Evolutionary conservation across 2,113 vertebrate genomes (phyloP), one percentile per base, ranked within the genome.

Genomic region (Seriola quinqueradiata): DNA sequence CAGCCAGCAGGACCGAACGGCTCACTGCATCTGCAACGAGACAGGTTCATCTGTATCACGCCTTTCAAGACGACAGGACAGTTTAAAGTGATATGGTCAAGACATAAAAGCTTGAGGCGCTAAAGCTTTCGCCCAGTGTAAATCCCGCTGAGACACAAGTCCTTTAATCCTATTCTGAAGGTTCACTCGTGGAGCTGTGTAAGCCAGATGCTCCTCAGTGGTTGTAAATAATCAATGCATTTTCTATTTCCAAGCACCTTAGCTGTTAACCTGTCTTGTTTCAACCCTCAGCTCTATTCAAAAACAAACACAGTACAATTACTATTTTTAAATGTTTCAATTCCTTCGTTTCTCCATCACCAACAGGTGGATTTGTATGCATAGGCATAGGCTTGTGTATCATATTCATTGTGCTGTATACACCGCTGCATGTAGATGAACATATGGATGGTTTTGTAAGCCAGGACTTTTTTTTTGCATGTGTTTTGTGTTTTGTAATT

Each of bases 361-460:
- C 67, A 87, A 84, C 63, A 42, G 34, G 25, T 61, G 60, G n/a
- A 82, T 90, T 90, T 67, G 77, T 32, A 84, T 87, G 83, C 85
- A 78, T 0, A 52, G 36, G 40, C 34, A 36, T 36, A 64, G 75
- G 25, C 48, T 12, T 59, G 25, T 75, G 76, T 25, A 44, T 72
- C 46, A 59, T 68, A 70, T 66, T 6, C 55, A 77, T 34, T 32
- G 32, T 8, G 57, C 84, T 66, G 66, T 17, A 61, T 58, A 4
- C 28, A 28, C 28, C 28, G 28, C 28, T 28, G 28, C 28, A 28
- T 28, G 28, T 28, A 28, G 2, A 28, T 28, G 28, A 28, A 28
- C 28, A 28, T 28, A 28, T 28, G 28, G 28, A 28, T 4, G 23
- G 17, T 65, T 72, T 52, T 17, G 8, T 42, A 34, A 25, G 17